Base-by-base conservation (phyloP, 2,113 vertebrate genomes). In the Paedocypris sp. region DNA sequence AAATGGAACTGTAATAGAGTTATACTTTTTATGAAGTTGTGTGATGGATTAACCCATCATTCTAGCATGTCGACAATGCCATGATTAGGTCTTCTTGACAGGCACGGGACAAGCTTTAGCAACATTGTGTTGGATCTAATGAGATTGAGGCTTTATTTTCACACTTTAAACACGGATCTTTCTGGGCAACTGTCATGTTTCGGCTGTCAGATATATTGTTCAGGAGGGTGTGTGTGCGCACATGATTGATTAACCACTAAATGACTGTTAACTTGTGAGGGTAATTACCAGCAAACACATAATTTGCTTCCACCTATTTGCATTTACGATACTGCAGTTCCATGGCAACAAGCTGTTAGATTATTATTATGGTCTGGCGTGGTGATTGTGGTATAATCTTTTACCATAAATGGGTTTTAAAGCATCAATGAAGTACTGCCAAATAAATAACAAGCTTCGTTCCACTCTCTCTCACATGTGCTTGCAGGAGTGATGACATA, bases 221-320 rank as follows among this genome's bases (percentile, higher is more conserved):
- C 31, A 20, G 26, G 4, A 2, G 54, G 16, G 6, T 43, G 39
- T 43, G 26, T 45, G 43, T 43, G 39, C 26, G n/a, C n/a, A n/a
- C n/a, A 58, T 43, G 54, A 58, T 58, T 58, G 54, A 58, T 58
- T 58, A 58, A 58, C 39, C 39, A 58, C 54, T 43, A 58, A 58
- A 43, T 58, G 54, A 43, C 54, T 42, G 54, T 28, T 58, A 58
- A 58, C 39, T 29, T 18, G 5, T 58, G 12, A 43, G 39, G 39
- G 26, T 58, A 45, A 43, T 58, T 58, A 28, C 54, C 39, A 58
- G 32, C 26, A 58, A 58, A 42, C 15, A 58, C 54, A 45, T 58
- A 19, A 58, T 58, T 58, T 20, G 54, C 26, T 31, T 45, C 41
- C 6, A 4, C 15, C 36, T 26, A n/a, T 43, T 58, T 43, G 39